Evolutionary conservation across 2,888 invertebrate genomes (phyloP).

Genomic region (Bombyx huttoni): DNA sequence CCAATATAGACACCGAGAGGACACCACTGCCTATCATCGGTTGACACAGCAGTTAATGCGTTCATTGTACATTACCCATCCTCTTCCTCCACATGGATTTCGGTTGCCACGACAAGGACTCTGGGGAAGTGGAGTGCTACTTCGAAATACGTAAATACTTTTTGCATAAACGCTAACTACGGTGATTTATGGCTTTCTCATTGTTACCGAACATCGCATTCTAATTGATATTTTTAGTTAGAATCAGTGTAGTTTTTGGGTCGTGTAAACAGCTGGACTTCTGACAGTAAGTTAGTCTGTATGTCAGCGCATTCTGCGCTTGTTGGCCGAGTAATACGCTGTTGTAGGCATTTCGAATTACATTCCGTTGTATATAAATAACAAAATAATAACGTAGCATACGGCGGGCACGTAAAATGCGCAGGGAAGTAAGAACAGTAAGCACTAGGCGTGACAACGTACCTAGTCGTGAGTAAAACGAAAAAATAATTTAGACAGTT

Average conservation of each 20-base stretch:
- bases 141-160: slow-evolving; percentile 77
- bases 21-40: slow-evolving; percentile 41
- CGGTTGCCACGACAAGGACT: slow-evolving; percentile 76
- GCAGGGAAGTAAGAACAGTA: slow-evolving; percentile 42
- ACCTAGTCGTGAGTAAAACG: slow-evolving; percentile 58
- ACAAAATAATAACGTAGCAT: slow-evolving; percentile 17
- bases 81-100: slow-evolving; percentile 67
- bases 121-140: slow-evolving; percentile 79
- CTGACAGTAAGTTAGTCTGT: slow-evolving; percentile 54
- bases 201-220: slow-evolving; percentile 58
- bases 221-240: slow-evolving; percentile 71
- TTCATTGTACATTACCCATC: slow-evolving; percentile 25
- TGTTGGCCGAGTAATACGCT: slow-evolving; percentile 44
- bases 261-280: slow-evolving; percentile 63
- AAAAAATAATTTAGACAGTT: slow-evolving; percentile 14
- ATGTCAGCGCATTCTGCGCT: slow-evolving; percentile 54
- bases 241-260: slow-evolving; percentile 63
- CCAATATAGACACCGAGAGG: slow-evolving; percentile 55
- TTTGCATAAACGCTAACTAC: slow-evolving; percentile 48
- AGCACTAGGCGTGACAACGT: slow-evolving; percentile 60
- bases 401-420: slow-evolving; percentile 32
- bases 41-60: slow-evolving; percentile 41
- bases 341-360: slow-evolving; percentile 34
- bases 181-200: slow-evolving; percentile 47
- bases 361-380: slow-evolving; percentile 20